Conservation (phyloP, 53 echinoderm and acorn worm genomes). For the Paelopatides confundens region DNA sequence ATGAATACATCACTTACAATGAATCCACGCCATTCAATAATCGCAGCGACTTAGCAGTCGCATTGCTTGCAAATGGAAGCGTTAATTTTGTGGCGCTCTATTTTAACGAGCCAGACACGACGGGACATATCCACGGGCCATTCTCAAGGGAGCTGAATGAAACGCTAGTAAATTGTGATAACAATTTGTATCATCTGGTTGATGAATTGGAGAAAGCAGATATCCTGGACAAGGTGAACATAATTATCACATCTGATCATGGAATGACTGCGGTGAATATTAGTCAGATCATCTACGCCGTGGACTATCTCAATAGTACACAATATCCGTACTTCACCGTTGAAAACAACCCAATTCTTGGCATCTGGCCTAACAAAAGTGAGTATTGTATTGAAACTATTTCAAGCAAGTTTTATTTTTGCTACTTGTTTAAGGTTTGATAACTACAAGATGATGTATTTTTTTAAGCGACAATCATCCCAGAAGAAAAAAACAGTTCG, state of each 20-base stretch:
- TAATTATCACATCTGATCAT: slow-evolving; percentile 90
- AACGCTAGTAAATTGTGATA: slow-evolving; percentile 72
- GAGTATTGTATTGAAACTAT: neutral
- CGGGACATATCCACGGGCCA: slow-evolving; percentile 82
- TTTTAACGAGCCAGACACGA: slow-evolving; percentile 89
- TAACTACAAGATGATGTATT: too few relatives aligned
- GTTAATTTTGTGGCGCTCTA: slow-evolving; percentile 89
- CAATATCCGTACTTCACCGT: slow-evolving; percentile 44
- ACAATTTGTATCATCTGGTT: slow-evolving; percentile 69
- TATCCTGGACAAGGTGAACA: slow-evolving; percentile 65
- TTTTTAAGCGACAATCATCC: too few relatives aligned
- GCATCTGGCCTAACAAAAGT: slow-evolving; percentile 72
- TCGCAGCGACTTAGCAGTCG: slow-evolving; percentile 66
- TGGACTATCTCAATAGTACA: slow-evolving; percentile 67
- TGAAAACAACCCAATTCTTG: slow-evolving; percentile 78
- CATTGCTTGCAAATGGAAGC: slow-evolving; percentile 63
- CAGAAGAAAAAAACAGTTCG: too few relatives aligned
- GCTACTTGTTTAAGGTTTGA: too few relatives aligned
- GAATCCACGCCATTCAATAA: slow-evolving; percentile 58
- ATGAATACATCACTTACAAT: slow-evolving; percentile 53
- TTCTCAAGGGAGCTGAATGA: slow-evolving; percentile 60
- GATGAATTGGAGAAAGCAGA: slow-evolving; percentile 51
- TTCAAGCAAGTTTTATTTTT: too few relatives aligned
- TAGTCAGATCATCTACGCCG: slow-evolving; percentile 54
- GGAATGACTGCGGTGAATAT: slow-evolving; percentile 74